Conservation (phyloP, 2,888 invertebrate genomes). For the Metallyticus violacea region DNA sequence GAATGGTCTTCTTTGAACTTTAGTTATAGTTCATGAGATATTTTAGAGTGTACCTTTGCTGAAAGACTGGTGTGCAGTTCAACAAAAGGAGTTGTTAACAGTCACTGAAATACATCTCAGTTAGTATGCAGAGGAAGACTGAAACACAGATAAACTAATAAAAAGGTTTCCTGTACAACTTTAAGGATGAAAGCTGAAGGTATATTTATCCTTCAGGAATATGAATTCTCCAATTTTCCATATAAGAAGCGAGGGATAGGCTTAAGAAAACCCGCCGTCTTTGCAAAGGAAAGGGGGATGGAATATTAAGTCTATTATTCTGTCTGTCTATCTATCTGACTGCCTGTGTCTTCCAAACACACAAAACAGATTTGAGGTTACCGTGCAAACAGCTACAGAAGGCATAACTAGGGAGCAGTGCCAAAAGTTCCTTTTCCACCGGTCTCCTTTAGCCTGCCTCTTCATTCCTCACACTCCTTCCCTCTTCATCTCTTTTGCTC, state of each 20-base stretch:
- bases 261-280: neutral
- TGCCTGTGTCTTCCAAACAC: neutral
- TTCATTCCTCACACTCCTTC: neutral
- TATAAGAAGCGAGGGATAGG: neutral
- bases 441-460: neutral
- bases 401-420: neutral
- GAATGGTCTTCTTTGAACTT: no score
- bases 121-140: no score
- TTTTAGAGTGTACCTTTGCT: no score
- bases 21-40: no score
- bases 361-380: neutral
- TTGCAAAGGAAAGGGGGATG: neutral
- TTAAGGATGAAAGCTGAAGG: neutral
- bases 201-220: neutral
- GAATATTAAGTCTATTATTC: neutral
- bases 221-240: neutral
- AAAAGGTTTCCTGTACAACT: neutral
- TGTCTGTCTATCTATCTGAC: neutral
- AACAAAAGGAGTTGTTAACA: no score
- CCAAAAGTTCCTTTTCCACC: neutral
- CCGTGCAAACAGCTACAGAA: neutral
- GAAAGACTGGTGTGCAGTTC: no score
- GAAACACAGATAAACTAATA: no score
- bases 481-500: neutral
- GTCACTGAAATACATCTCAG: no score